These are phyloP conservation scores for Tinea pellionella DNA, from an alignment of 2,888 invertebrate genomes.

Conservation along the genomic window DNA sequence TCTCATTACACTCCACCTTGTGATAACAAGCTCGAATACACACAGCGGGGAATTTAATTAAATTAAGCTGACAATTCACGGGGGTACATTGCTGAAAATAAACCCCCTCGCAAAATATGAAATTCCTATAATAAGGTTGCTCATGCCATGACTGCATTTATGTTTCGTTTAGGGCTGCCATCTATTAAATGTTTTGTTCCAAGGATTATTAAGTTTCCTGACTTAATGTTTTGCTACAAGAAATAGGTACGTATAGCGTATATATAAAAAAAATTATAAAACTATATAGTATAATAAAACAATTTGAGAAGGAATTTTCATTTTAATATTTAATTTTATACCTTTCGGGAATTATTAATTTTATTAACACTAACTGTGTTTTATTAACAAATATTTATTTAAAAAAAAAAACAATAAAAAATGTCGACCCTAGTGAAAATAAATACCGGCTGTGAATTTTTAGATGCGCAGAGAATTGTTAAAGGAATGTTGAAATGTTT, in stretches of 20 bases:
- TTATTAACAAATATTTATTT: too few species aligned
- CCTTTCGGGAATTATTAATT: too few species aligned
- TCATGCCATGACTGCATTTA: not conserved
- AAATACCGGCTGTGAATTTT: not conserved
- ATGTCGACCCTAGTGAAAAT: not conserved
- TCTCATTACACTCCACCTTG: not conserved
- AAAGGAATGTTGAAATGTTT: not conserved
- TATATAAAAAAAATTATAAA: too few species aligned
- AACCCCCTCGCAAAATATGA: not conserved
- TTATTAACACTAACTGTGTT: too few species aligned
- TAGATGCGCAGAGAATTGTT: not conserved
- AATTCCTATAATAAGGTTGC: constrained; percentile 9
- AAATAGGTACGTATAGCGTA: too few species aligned
- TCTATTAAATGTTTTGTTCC: not conserved
- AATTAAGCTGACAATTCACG: constrained; percentile 8
- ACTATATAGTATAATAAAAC: too few species aligned
- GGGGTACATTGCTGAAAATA: not conserved
- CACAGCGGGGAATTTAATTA: constrained; percentile 13
- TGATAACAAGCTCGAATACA: not conserved
- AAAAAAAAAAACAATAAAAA: not conserved
- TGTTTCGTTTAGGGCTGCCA: not conserved
- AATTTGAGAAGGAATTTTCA: too few species aligned
- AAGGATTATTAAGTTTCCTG: too few species aligned
- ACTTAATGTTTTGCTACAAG: too few species aligned
- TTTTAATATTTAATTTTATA: too few species aligned